A percentile compares a stretch with the other conserved stretches of the same genome.
phyloP scores from a whole-genome alignment of 2,113 vertebrate genomes.

The Progne subis region DNA sequence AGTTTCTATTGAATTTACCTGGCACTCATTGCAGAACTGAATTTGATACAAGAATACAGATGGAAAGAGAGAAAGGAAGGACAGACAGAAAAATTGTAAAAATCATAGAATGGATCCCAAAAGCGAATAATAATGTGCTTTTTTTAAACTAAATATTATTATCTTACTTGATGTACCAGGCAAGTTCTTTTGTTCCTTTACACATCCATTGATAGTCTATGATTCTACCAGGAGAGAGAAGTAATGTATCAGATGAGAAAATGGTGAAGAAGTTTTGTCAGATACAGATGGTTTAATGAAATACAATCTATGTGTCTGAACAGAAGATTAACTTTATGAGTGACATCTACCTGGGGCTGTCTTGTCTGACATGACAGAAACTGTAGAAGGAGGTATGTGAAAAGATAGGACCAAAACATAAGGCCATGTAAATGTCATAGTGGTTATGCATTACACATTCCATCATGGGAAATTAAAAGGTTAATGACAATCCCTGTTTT shows the following conservation, averaged over 20 bases:
- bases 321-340: background rate
- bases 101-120: background rate
- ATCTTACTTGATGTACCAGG: background rate
- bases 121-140: background rate
- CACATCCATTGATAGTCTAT: background rate
- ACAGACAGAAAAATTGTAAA: background rate
- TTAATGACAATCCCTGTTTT: constrained; percentile 32
- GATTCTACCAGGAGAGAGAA: background rate
- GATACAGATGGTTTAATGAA: background rate
- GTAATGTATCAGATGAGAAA: background rate
- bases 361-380: background rate
- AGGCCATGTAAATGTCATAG: background rate
- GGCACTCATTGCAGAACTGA: background rate
- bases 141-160: background rate
- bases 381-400: background rate
- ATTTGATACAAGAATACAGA: background rate
- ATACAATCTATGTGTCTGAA: background rate
- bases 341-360: background rate
- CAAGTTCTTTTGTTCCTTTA: background rate
- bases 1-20: background rate
- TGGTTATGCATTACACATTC: background rate
- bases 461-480: constrained; percentile 1
- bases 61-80: background rate
- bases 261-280: background rate
- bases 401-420: background rate